A percentile compares a stretch with the other conserved stretches of the same genome.
Evolutionary conservation across 2,113 vertebrate species (phyloP).

Genomic region (Zeus faber): DNA sequence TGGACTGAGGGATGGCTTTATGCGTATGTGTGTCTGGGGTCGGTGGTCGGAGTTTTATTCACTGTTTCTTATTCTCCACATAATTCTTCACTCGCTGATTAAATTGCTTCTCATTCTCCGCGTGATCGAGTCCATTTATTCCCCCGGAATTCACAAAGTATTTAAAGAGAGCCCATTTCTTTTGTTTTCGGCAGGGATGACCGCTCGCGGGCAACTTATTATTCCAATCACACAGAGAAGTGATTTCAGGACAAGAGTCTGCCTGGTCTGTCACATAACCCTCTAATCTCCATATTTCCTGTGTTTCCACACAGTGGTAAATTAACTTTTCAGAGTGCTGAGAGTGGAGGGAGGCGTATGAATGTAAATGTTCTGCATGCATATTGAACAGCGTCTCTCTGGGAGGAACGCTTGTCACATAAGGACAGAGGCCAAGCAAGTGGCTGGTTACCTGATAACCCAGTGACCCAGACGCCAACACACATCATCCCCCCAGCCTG

Average conservation of each 20-base stretch:
- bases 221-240: not conserved
- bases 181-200: not conserved
- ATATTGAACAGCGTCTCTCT: slow-evolving; percentile 2
- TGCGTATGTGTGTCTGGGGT: too few species aligned
- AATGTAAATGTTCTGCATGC: slow-evolving; percentile 30
- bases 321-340: slow-evolving; percentile 17
- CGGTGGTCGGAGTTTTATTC: too few species aligned
- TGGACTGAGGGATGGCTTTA: too few species aligned
- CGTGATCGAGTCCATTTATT: too few species aligned
- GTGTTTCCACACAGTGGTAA: slow-evolving; percentile 16
- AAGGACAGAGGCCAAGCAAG: not conserved
- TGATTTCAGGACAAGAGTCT: not conserved
- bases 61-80: too few species aligned
- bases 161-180: not conserved
- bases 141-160: too few species aligned
- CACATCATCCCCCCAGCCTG: too few species aligned
- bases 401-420: not conserved
- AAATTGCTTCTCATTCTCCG: too few species aligned
- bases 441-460: not conserved
- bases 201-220: not conserved
- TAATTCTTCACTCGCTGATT: too few species aligned
- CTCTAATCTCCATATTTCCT: slow-evolving; percentile 10
- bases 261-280: not conserved
- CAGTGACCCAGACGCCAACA: not conserved
- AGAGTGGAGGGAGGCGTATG: not conserved